Percentiles rank a stretch among this genome's conserved stretches.
Conservation (phyloP, 2,113 vertebrate genomes). For the Fukomys damarensis region DNA sequence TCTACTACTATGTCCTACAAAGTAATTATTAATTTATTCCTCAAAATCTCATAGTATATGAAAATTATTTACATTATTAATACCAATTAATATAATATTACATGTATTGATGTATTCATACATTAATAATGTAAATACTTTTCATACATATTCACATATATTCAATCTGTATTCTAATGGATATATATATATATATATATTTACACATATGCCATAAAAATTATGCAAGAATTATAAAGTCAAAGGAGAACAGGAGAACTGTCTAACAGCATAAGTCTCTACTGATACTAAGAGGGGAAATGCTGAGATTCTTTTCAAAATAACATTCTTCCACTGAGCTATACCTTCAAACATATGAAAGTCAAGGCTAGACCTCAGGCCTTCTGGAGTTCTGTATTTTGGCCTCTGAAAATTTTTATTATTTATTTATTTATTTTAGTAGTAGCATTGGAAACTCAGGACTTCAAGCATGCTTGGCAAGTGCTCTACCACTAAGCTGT, state of each 20-base stretch:
- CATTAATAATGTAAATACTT: too few species aligned
- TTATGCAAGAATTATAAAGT: not conserved
- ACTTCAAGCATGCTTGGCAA: not conserved
- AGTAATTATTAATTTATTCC: slow-evolving; percentile 1
- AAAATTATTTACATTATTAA: not conserved
- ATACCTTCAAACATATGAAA: not conserved
- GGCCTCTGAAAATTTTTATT: not conserved
- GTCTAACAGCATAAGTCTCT: not conserved
- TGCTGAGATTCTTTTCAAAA: not conserved
- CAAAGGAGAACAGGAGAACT: not conserved
- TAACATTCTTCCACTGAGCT: not conserved
- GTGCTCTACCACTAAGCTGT: not conserved
- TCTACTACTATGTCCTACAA: not conserved
- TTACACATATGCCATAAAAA: not conserved
- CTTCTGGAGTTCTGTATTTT: not conserved
- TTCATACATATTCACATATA: not conserved
- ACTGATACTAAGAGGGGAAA: not conserved
- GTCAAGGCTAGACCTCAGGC: not conserved
- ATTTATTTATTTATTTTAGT: not conserved
- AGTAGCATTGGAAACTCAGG: not conserved
- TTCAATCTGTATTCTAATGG: not conserved
- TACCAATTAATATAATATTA: too few species aligned
- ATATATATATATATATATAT: not conserved
- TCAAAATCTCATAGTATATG: not conserved
- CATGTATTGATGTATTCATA: too few species aligned